Base-by-base conservation (phyloP, 37 sponge, comb jelly and placozoan species). In the Haliclona indistincta region DNA sequence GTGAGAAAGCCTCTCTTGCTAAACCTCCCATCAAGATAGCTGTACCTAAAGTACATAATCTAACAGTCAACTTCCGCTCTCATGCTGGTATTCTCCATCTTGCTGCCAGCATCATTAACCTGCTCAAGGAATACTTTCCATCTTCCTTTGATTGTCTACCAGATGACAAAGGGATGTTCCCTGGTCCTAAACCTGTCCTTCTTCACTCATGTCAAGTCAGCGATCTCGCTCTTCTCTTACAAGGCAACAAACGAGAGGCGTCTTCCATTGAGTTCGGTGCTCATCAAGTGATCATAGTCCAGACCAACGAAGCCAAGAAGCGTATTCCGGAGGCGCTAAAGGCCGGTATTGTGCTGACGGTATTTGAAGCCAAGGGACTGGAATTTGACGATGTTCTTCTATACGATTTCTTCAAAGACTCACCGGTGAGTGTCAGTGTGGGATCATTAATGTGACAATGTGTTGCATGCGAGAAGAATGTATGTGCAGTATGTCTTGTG, bases 361-460 rank as follows among this genome's bases (percentile, higher is more conserved):
- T 89, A 4, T 93, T 93, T 74, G 94, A 93, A 43, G 67, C 94
- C 38, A 93, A 93, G 43, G 94, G 94, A 17, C 74, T 93, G 4
- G 94, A 93, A 56, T 93, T 93, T 79, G 94, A 93, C 70, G 94
- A 93, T 74, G 94, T 93, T 1, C 74, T 93, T 0, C 79, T 93
- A 29, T 93, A 93, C 77, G 86, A 93, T 70, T 89, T 93, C 76
- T 93, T 93, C 51, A 36, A 68, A 51, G 90, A 93, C 70, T 93
- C 94, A 34, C 47, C 75, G 77, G 94, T 93, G 68, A 61, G 87
- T 45, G 35, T 47, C 10, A n/a, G n/a, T n/a, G n/a, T n/a, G n/a
- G n/a, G n/a, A n/a, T n/a, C n/a, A n/a, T n/a, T n/a, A n/a, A n/a
- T n/a, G n/a, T n/a, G n/a, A n/a, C n/a, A n/a, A n/a, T n/a, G n/a